phyloP scores from a whole-genome alignment of 2,797 vertebrate genomes.

The Clamator glandarius region DNA sequence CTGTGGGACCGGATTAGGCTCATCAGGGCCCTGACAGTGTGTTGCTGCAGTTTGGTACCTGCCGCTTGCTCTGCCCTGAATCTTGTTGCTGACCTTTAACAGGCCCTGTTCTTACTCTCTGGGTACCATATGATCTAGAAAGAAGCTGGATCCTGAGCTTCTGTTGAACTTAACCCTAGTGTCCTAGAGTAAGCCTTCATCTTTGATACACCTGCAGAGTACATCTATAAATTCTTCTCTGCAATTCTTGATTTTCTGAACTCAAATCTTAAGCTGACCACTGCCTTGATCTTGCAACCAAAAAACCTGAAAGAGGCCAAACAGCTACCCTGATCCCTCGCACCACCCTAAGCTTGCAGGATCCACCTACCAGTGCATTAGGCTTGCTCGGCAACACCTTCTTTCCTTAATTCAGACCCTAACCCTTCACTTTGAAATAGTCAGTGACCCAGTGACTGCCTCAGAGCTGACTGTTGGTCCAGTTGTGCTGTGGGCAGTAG shows the following conservation, averaged over 20 bases:
- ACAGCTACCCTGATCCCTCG: not conserved
- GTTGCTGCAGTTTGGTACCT: not conserved
- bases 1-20: not conserved
- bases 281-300: not conserved
- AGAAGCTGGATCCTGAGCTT: not conserved
- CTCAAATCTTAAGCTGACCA: not conserved
- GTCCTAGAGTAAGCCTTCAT: not conserved
- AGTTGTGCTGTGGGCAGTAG: not conserved
- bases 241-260: not conserved
- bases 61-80: not conserved
- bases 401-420: not conserved
- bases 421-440: not conserved
- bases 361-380: not conserved
- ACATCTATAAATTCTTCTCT: not conserved
- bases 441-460: not conserved
- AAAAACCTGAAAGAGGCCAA: not conserved
- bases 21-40: not conserved
- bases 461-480: not conserved
- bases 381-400: not conserved
- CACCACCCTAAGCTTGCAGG: not conserved
- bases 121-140: not conserved
- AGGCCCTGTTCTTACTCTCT: not conserved
- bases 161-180: not conserved
- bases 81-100: not conserved
- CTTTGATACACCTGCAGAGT: not conserved